These are phyloP conservation scores for Neotragus moschatus DNA, from an alignment of 2,113 vertebrate species.

Conservation along the genomic window DNA sequence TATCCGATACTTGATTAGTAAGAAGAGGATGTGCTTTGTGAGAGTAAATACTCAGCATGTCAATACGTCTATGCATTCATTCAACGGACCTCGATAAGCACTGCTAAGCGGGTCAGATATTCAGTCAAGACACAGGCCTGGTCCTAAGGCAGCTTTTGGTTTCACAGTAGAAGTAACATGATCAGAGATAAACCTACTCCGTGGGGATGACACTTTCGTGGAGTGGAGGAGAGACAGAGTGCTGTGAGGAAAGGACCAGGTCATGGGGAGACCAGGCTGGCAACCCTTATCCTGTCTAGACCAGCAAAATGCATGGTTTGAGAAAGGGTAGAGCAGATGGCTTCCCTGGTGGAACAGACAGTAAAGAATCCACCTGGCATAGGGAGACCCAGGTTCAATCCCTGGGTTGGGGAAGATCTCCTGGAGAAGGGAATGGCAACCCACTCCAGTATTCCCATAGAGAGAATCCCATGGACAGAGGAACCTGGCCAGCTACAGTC, in stretches of 20 bases:
- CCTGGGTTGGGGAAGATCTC: neutral
- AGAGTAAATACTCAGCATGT: neutral
- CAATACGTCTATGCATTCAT: neutral
- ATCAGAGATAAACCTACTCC: neutral
- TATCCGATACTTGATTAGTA: neutral
- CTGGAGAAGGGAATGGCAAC: neutral
- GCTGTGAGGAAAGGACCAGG: neutral
- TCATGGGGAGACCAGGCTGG: neutral
- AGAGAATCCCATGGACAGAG: neutral
- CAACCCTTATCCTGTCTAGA: neutral
- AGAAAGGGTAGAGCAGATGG: slow-evolving; percentile 21
- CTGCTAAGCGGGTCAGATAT: neutral
- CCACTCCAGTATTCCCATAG: neutral
- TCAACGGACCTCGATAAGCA: neutral
- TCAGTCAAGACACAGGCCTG: neutral
- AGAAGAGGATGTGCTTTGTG: neutral
- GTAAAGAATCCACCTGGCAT: neutral
- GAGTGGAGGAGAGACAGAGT: neutral
- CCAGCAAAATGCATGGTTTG: neutral
- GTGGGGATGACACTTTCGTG: rapidly evolving
- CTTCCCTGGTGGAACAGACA: neutral
- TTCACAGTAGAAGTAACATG: neutral
- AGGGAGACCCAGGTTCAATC: neutral
- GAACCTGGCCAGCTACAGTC: neutral
- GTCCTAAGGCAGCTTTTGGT: neutral